A percentile compares a stretch with the other conserved stretches of the same genome.
Evolutionary conservation across 2,888 invertebrate genomes (phyloP).

Genomic region (Cheilosia variabilis): DNA sequence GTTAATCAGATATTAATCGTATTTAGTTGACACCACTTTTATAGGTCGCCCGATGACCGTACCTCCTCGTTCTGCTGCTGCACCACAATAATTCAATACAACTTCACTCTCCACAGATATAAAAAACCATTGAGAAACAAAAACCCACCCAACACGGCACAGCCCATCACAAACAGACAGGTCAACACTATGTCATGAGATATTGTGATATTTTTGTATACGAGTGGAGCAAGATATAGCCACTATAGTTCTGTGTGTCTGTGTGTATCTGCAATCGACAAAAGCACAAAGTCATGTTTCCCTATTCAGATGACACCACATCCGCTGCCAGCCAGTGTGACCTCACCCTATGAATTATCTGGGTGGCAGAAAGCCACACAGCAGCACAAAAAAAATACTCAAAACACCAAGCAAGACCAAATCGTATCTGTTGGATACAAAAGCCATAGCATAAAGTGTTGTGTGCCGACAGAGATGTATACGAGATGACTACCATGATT

Average conservation of each 20-base stretch:
- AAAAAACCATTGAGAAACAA: neutral
- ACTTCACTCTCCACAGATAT: neutral
- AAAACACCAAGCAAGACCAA: conserved; percentile 25
- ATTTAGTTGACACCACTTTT: too few relatives aligned
- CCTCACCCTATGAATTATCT: conserved; percentile 33
- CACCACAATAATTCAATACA: too few relatives aligned
- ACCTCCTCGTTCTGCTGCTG: too few relatives aligned
- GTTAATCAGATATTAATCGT: too few relatives aligned
- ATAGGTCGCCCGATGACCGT: too few relatives aligned
- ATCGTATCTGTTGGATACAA: conserved; percentile 34
- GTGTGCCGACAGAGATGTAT: conserved; percentile 17
- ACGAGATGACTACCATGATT: conserved; percentile 70
- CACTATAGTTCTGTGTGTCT: conserved; percentile 40
- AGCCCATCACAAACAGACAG: conserved; percentile 57
- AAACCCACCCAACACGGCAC: neutral
- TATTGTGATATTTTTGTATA: conserved; percentile 53
- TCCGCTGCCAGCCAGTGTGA: neutral
- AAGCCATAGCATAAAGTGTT: conserved; percentile 6
- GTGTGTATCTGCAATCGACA: conserved; percentile 56
- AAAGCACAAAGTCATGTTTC: conserved; percentile 65
- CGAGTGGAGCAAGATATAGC: conserved; percentile 37
- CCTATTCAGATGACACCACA: conserved; percentile 44
- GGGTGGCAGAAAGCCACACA: conserved; percentile 22
- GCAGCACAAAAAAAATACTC: conserved; percentile 18
- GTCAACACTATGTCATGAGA: conserved; percentile 64